Evolutionary conservation across 2,888 invertebrate species (phyloP).

Genomic region (Phaedon cochleariae): DNA sequence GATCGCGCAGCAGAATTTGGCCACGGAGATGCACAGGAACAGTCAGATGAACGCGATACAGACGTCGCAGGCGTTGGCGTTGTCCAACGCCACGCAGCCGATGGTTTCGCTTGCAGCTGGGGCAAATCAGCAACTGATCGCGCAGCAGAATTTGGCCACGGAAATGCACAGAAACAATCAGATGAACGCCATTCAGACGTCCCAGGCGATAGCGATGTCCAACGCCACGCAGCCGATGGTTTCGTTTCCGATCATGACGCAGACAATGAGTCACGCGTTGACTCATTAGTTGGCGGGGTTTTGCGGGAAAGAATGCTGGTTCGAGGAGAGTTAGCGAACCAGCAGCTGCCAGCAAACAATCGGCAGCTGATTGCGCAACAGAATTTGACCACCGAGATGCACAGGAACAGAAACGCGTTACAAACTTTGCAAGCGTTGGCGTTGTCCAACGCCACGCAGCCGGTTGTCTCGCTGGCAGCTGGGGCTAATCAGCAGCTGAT

Average conservation of each 20-base stretch:
- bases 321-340: neutral
- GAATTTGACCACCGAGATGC: too few relatives aligned
- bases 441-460: slow-evolving; percentile 69
- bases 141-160: slow-evolving; percentile 55
- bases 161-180: slow-evolving; percentile 51
- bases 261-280: slow-evolving; percentile 62
- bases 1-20: slow-evolving; percentile 54
- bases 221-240: slow-evolving; percentile 70
- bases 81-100: slow-evolving; percentile 69
- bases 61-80: slow-evolving; percentile 66
- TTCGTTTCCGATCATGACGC: slow-evolving; percentile 74
- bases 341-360: too few relatives aligned
- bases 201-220: slow-evolving; percentile 68
- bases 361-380: too few relatives aligned
- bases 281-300: slow-evolving; percentile 45
- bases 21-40: slow-evolving; percentile 55
- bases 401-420: slow-evolving; percentile 59
- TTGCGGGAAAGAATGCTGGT: neutral
- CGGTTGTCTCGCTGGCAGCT: slow-evolving; percentile 63
- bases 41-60: slow-evolving; percentile 61
- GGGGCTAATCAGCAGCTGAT: slow-evolving; percentile 48
- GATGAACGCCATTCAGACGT: slow-evolving; percentile 61
- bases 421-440: slow-evolving; percentile 66
- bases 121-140: slow-evolving; percentile 49
- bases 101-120: slow-evolving; percentile 61